Conservation (phyloP, 2,888 invertebrate genomes). For the Hypena proboscidalis region DNA sequence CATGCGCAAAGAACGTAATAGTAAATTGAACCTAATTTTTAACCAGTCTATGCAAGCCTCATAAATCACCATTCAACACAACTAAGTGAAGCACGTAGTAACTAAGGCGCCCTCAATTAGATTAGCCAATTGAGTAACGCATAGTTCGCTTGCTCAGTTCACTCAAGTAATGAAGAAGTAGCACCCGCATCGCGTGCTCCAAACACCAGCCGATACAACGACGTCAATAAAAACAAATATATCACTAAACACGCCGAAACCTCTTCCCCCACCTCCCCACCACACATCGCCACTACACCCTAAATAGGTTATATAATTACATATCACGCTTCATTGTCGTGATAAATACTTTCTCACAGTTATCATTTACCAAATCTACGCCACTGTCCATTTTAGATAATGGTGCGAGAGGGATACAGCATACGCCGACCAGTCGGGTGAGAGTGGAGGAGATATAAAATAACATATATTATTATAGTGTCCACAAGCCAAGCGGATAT, state of each 20-base stretch:
- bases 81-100: constrained; percentile 38
- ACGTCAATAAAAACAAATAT: constrained; percentile 77
- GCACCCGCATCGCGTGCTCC: constrained; percentile 69
- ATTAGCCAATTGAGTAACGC: constrained; percentile 65
- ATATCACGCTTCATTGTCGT: constrained; percentile 84
- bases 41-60: constrained; percentile 6
- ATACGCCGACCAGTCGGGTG: constrained; percentile 42
- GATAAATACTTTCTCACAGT: constrained; percentile 86
- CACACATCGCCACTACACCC: constrained; percentile 67
- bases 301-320: constrained; percentile 83
- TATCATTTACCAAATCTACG: constrained; percentile 86
- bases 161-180: constrained; percentile 56
- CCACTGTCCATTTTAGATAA: constrained; percentile 85
- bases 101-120: constrained; percentile 55
- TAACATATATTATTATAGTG: constrained; percentile 85
- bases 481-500: constrained; percentile 86
- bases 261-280: constrained; percentile 46
- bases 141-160: constrained; percentile 44
- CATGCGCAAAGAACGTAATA: background rate
- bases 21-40: constrained; percentile 5
- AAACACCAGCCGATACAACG: constrained; percentile 51
- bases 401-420: constrained; percentile 70
- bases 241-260: constrained; percentile 59
- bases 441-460: constrained; percentile 72
- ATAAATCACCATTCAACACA: constrained; percentile 41